A percentile compares a stretch with the other conserved stretches of the same genome.
Conservation (phyloP, 2,888 invertebrate species). For the Hirtodrosophila trivittata region DNA sequence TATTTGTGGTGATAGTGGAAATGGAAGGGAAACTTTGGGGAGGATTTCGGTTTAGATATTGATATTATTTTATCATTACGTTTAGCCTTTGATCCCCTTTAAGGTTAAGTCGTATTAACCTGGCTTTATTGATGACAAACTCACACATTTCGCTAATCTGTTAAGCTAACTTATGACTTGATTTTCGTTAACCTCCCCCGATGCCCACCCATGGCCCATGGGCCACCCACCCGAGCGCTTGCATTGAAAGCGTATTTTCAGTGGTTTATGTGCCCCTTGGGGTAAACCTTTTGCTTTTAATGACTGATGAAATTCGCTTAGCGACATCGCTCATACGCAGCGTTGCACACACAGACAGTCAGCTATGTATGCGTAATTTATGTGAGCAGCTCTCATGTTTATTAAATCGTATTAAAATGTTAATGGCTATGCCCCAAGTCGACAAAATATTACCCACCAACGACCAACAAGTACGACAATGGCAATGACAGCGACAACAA, state of each 20-base stretch:
- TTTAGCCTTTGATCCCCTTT: no score
- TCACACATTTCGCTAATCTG: neutral
- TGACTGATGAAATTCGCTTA: conserved; percentile 63
- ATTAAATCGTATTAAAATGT: conserved; percentile 76
- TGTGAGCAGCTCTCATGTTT: conserved; percentile 60
- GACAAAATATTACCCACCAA: conserved; percentile 53
- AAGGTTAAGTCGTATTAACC: neutral
- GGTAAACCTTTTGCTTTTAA: conserved; percentile 21
- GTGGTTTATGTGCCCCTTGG: neutral
- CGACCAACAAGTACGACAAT: conserved; percentile 13
- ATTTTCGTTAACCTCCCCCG: neutral
- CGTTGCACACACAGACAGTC: conserved; percentile 27
- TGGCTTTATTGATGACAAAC: neutral
- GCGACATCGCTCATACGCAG: conserved; percentile 63
- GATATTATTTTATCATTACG: no score
- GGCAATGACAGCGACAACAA: neutral
- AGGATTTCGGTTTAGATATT: no score
- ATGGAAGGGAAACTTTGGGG: no score
- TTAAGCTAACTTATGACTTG: neutral
- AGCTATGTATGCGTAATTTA: conserved; percentile 60
- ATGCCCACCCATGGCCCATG: neutral
- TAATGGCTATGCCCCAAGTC: conserved; percentile 66
- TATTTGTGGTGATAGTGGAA: no score
- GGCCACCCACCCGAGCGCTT: neutral
- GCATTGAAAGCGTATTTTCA: neutral